These are phyloP conservation scores for Olivierus martensii DNA, from an alignment of 1,140 invertebrate species.

Conservation along the genomic window DNA sequence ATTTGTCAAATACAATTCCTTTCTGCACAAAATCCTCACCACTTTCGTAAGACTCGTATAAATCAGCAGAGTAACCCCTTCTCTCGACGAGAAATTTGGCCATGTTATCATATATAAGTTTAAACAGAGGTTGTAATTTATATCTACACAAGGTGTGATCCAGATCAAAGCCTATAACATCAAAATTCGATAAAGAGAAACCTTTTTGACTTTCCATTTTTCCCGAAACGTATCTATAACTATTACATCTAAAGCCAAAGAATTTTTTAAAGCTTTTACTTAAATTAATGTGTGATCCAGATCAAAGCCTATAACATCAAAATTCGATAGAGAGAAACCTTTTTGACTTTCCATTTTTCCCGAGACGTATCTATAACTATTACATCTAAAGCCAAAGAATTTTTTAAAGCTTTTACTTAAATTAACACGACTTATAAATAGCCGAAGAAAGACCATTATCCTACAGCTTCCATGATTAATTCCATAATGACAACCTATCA, in stretches of 20 bases:
- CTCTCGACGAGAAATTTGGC: slow-evolving; percentile 45
- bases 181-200: slow-evolving; percentile 34
- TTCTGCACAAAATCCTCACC: slow-evolving; percentile 49
- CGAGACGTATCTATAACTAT: too few species aligned
- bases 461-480: too few species aligned
- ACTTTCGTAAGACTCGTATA: slow-evolving; percentile 16
- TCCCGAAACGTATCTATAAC: too few species aligned
- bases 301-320: slow-evolving; percentile 67
- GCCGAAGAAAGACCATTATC: too few species aligned
- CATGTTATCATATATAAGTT: slow-evolving; percentile 47
- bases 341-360: background rate
- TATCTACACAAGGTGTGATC: slow-evolving; percentile 57
- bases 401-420: too few species aligned
- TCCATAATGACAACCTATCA: too few species aligned
- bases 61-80: slow-evolving; percentile 37
- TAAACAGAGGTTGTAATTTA: slow-evolving; percentile 44
- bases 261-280: too few species aligned
- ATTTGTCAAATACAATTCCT: slow-evolving; percentile 56
- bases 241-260: too few species aligned
- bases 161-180: slow-evolving; percentile 65
- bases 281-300: slow-evolving; percentile 47
- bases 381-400: too few species aligned
- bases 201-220: background rate
- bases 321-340: slow-evolving; percentile 24
- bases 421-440: too few species aligned